Conservation (phyloP, 2,888 invertebrate species). For the Orthonychiurus folsomi region DNA sequence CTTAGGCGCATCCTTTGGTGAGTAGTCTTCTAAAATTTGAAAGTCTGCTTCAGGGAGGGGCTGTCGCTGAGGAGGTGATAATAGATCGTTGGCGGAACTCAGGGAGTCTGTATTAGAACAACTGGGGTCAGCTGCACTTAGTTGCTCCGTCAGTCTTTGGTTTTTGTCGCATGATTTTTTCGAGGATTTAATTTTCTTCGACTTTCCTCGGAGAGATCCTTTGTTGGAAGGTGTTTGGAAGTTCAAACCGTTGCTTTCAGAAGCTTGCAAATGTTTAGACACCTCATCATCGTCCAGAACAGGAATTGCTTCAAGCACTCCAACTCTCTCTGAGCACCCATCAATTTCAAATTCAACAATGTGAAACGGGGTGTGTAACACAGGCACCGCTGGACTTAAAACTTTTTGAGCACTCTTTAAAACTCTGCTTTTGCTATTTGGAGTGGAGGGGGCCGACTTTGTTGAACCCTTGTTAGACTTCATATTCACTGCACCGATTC, state of each 20-base stretch:
- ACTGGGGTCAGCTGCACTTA: neutral
- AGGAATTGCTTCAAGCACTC: conserved; percentile 15
- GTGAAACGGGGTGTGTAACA: conserved; percentile 24
- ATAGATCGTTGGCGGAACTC: neutral
- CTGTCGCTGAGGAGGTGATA: neutral
- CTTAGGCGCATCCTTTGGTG: conserved; percentile 70
- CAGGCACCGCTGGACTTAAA: conserved; percentile 19
- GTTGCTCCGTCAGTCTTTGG: neutral
- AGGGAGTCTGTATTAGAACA: neutral
- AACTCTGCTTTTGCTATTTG: no score
- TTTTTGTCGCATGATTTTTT: neutral
- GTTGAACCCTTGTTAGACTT: no score
- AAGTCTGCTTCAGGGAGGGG: conserved; percentile 59
- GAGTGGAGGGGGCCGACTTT: no score
- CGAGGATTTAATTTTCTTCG: neutral
- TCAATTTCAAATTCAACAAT: conserved; percentile 31
- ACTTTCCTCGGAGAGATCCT: neutral
- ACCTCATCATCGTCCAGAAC: no score
- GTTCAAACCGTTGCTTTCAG: neutral
- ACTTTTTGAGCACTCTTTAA: conserved; percentile 32
- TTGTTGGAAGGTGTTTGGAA: no score
- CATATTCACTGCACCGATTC: no score
- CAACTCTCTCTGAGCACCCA: conserved; percentile 21
- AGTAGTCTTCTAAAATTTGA: conserved; percentile 64
- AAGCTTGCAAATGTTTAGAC: no score